Evolutionary conservation across 2,888 invertebrate genomes (phyloP).

Genomic region (Leptarthrus brevirostris): DNA sequence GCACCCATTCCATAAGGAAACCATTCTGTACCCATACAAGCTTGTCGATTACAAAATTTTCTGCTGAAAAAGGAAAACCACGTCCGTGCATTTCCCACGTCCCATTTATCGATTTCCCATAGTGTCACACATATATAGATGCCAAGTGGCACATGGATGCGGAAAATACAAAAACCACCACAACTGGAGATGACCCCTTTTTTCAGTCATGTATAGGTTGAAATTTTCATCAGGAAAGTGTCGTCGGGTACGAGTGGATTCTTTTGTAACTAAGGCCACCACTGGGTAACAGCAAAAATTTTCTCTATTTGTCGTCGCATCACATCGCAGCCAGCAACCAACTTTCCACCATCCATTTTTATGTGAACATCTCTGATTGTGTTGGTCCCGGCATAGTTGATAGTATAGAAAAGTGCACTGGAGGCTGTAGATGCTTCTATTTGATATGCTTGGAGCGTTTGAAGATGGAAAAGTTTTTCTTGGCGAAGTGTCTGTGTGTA

Average conservation of each 20-base stretch:
- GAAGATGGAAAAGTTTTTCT: conserved; percentile 38
- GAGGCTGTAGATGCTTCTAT: conserved; percentile 29
- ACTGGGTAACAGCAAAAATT: conserved; percentile 18
- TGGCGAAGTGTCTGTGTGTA: conserved; percentile 4
- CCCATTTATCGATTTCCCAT: conserved; percentile 54
- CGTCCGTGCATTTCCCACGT: conserved; percentile 49
- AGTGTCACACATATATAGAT: conserved; percentile 46
- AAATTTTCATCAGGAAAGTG: conserved; percentile 45
- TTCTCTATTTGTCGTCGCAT: conserved; percentile 33
- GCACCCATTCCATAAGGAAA: neutral
- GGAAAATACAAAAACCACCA: conserved; percentile 21
- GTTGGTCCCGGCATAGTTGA: too few species aligned
- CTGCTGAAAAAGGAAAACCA: conserved; percentile 40
- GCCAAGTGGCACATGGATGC: neutral
- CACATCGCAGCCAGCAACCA: conserved; percentile 13
- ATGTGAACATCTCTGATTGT: neutral
- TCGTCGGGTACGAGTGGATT: conserved; percentile 22
- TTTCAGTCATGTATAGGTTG: conserved; percentile 6
- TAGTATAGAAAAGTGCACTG: neutral
- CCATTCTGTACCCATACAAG: neutral
- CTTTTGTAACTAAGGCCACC: conserved; percentile 34
- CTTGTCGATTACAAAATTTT: conserved; percentile 15
- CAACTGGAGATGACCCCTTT: conserved; percentile 35
- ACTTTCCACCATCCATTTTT: conserved; percentile 28
- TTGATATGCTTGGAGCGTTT: conserved; percentile 36